Evolutionary conservation across 2,797 vertebrate genomes (phyloP).

Genomic region (Sebastiscus tertius): DNA sequence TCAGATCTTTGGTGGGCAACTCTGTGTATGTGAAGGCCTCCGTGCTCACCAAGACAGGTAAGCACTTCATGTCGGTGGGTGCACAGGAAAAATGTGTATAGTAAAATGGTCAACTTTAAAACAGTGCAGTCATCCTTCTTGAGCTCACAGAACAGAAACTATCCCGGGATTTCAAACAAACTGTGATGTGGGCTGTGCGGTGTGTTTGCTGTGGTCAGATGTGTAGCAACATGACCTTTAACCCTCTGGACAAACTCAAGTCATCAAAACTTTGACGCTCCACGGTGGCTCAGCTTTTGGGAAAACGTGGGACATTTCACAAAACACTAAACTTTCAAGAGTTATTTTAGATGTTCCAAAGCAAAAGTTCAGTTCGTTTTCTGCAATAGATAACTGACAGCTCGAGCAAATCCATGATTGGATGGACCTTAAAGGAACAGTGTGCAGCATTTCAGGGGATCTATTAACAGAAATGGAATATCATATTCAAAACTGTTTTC

Average conservation of each 20-base stretch:
- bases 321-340: background rate
- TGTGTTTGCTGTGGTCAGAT: background rate
- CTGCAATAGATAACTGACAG: background rate
- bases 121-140: background rate
- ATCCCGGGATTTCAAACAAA: no score
- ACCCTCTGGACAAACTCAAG: background rate
- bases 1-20: conserved; percentile 66
- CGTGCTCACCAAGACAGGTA: conserved; percentile 81
- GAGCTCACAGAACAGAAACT: no score
- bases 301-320: background rate
- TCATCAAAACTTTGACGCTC: no score
- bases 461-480: no score
- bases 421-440: no score
- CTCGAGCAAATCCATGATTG: background rate
- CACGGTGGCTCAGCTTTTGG: background rate
- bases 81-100: background rate
- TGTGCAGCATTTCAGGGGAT: no score
- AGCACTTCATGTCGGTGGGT: background rate
- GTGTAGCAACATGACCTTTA: background rate
- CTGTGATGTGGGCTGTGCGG: no score
- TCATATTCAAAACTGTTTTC: no score
- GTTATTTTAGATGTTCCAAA: background rate
- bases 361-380: background rate
- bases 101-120: background rate
- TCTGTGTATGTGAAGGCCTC: conserved; percentile 82